A percentile compares a stretch with the other conserved stretches of the same genome.
Conservation (phyloP, 2,113 vertebrate genomes). For the Neogale vison region DNA sequence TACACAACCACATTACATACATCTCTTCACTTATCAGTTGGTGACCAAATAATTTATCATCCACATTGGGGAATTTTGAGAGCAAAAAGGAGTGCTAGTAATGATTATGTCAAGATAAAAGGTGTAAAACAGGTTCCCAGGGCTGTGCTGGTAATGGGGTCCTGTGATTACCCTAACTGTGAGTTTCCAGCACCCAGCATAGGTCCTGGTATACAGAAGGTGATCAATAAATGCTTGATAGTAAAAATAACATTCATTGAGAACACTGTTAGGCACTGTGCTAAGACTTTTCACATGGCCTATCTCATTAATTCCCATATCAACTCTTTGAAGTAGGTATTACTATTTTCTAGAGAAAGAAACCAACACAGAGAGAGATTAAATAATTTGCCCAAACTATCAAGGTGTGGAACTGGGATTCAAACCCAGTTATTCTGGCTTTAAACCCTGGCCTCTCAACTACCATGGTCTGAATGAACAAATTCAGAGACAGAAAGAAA, state of each 20-base stretch:
- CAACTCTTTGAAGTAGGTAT: not conserved
- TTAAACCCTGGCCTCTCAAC: not conserved
- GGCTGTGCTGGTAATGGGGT: not conserved
- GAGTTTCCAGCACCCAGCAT: not conserved
- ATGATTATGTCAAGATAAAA: not conserved
- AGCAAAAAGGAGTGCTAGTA: not conserved
- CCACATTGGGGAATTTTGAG: not conserved
- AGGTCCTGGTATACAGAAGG: not conserved
- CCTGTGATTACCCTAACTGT: not conserved
- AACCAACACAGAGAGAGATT: not conserved
- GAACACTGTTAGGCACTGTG: not conserved
- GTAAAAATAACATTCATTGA: not conserved
- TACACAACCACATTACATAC: not conserved
- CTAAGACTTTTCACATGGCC: not conserved
- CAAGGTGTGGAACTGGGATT: not conserved
- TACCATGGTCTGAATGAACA: not conserved
- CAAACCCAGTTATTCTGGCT: not conserved
- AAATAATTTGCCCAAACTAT: not conserved
- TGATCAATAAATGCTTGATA: not conserved
- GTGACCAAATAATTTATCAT: not conserved
- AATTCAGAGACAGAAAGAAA: not conserved
- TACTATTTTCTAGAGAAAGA: slow-evolving; percentile 7
- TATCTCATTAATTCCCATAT: not conserved
- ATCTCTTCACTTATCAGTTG: not conserved
- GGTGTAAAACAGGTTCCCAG: not conserved